These are phyloP conservation scores for Spodoptera exigua DNA, from an alignment of 2,888 invertebrate species.

Conservation along the genomic window DNA sequence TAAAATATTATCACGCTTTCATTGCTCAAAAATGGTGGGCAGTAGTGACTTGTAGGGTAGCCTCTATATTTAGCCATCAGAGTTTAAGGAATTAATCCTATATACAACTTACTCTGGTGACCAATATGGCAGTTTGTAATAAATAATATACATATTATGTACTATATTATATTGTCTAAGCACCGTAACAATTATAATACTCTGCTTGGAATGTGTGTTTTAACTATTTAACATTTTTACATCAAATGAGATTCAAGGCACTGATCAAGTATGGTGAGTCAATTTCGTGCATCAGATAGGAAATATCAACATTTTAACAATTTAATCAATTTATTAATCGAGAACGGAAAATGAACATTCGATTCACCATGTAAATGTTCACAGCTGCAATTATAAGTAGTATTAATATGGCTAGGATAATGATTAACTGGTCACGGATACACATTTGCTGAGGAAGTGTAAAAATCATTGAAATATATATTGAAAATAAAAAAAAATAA, in stretches of 20 bases:
- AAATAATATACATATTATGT: neutral
- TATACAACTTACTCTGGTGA: neutral
- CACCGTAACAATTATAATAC: too few relatives aligned
- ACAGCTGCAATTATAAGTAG: conserved; percentile 8
- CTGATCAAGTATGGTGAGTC: conserved; percentile 16
- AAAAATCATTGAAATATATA: neutral
- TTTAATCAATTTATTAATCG: neutral
- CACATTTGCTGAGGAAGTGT: conserved; percentile 1
- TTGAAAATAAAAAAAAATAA: neutral
- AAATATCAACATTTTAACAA: neutral
- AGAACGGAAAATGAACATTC: neutral
- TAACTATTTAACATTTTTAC: conserved; percentile 27
- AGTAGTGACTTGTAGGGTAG: too few relatives aligned
- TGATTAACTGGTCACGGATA: conserved; percentile 9
- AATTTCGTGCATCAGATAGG: conserved; percentile 1
- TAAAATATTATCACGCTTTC: neutral
- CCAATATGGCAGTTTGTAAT: neutral
- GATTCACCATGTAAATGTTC: conserved; percentile 9
- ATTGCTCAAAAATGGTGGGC: too few relatives aligned
- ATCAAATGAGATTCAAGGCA: conserved; percentile 47
- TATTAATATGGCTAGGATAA: conserved; percentile 2
- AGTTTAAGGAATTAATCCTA: too few relatives aligned
- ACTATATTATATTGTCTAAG: too few relatives aligned
- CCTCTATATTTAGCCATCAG: too few relatives aligned
- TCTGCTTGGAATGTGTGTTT: neutral